phyloP scores from a whole-genome alignment of 2,888 invertebrate species.

The Lasioglossum leucozonium region DNA sequence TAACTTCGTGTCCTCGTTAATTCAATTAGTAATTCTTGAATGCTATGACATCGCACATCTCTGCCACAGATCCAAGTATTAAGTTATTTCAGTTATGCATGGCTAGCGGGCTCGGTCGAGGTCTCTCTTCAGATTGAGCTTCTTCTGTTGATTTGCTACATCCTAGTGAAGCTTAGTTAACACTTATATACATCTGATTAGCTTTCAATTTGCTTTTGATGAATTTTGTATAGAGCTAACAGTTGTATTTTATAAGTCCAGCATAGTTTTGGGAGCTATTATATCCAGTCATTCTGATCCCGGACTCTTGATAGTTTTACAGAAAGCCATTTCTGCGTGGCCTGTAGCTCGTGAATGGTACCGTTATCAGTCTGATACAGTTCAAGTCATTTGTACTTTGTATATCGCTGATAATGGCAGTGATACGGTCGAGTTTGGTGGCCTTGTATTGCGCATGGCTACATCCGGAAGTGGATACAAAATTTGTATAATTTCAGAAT shows the following conservation, averaged over 20 bases:
- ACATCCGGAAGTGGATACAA: not conserved
- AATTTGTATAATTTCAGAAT: not conserved
- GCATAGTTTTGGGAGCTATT: not conserved
- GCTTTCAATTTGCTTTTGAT: not conserved
- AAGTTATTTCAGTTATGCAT: too few species aligned
- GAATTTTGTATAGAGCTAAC: not conserved
- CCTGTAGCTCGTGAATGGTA: not conserved
- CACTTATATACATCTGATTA: not conserved
- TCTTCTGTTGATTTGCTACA: not conserved
- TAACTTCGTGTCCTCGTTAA: not conserved
- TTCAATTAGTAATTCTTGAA: not conserved
- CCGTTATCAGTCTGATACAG: not conserved
- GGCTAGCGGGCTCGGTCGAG: too few species aligned
- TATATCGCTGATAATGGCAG: constrained; percentile 3
- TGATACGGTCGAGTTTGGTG: not conserved
- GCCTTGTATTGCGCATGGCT: not conserved
- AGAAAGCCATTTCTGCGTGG: not conserved
- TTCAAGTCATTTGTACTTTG: not conserved
- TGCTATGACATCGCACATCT: not conserved
- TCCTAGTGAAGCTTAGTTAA: not conserved
- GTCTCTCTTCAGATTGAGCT: not conserved
- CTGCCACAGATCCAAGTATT: not conserved
- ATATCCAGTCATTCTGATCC: not conserved
- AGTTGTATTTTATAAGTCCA: not conserved
- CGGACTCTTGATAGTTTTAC: not conserved